Conservation (phyloP, 2,797 vertebrate genomes). For the Pampus argenteus region DNA sequence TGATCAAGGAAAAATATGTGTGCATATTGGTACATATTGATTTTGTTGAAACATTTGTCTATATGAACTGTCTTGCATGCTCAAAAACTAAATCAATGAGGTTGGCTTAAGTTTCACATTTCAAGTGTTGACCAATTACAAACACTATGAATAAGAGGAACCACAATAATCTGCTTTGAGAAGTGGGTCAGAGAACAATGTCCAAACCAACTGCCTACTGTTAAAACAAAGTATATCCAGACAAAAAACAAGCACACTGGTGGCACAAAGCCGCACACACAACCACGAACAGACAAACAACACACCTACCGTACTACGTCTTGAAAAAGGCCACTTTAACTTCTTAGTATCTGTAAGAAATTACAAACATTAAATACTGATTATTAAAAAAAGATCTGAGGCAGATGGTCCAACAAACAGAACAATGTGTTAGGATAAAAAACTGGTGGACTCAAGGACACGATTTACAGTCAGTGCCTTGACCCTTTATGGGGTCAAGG, state of each 20-base stretch:
- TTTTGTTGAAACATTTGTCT: constrained; percentile 22
- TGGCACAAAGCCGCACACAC: constrained; percentile 22
- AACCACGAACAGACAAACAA: constrained; percentile 14
- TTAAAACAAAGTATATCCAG: constrained; percentile 53
- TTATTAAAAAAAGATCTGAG: constrained; percentile 1
- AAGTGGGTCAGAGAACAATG: constrained; percentile 84
- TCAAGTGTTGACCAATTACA: constrained; percentile 55
- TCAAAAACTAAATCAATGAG: constrained; percentile 30
- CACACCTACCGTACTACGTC: constrained; percentile 85
- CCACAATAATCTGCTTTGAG: constrained; percentile 77
- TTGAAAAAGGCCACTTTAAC: constrained; percentile 91
- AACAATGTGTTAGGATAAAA: constrained; percentile 12
- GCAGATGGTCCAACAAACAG: constrained; percentile 5
- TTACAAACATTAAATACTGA: constrained; percentile 13
- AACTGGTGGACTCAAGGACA: background rate
- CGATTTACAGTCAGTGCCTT: background rate
- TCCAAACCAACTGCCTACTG: constrained; percentile 59
- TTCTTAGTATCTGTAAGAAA: constrained; percentile 89
- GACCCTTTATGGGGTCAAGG: background rate
- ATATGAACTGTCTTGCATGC: background rate
- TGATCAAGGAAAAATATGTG: background rate
- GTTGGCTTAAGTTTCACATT: constrained; percentile 54
- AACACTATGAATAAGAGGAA: constrained; percentile 65
- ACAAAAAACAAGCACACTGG: constrained; percentile 40
- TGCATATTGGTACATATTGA: constrained; percentile 4